A percentile compares a stretch with the other conserved stretches of the same genome.
Evolutionary conservation across 2,797 vertebrate species (phyloP).

Genomic region (Liparis tanakae): DNA sequence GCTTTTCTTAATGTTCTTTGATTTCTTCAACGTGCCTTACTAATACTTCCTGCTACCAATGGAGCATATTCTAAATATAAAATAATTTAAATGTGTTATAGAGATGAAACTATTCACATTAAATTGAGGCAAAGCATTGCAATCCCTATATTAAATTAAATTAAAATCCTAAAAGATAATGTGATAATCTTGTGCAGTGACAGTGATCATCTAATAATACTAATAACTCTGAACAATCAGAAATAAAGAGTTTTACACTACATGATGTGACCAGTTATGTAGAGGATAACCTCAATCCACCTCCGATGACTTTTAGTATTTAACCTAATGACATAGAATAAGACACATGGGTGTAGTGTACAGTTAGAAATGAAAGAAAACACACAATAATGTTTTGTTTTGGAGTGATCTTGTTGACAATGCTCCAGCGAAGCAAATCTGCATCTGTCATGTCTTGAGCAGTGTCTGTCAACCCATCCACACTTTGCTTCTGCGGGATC

Average conservation of each 20-base stretch:
- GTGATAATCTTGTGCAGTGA: not conserved
- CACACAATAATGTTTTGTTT: not conserved
- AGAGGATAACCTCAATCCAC: not conserved
- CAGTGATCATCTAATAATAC: not conserved
- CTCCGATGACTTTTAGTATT: not conserved
- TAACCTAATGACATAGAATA: not conserved
- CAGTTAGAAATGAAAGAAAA: not conserved
- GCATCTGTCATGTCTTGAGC: not conserved
- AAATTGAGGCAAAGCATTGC: not conserved
- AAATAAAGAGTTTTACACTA: not conserved
- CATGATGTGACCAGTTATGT: not conserved
- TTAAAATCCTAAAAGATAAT: not conserved
- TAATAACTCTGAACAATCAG: not conserved
- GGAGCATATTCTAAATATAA: not conserved
- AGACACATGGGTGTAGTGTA: not conserved
- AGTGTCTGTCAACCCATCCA: constrained; percentile 8
- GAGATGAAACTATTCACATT: not conserved
- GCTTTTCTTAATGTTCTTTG: not conserved
- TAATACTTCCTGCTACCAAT: not conserved
- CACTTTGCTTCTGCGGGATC: not conserved
- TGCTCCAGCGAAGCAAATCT: constrained; percentile 2
- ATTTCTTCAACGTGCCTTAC: not conserved
- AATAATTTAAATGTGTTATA: not conserved
- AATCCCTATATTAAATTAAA: not conserved
- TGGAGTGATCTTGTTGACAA: not conserved